Evolutionary conservation across 1,140 invertebrate genomes (phyloP), one percentile per base, ranked within the genome.

Genomic region (Macrosteles quadrilineatus): DNA sequence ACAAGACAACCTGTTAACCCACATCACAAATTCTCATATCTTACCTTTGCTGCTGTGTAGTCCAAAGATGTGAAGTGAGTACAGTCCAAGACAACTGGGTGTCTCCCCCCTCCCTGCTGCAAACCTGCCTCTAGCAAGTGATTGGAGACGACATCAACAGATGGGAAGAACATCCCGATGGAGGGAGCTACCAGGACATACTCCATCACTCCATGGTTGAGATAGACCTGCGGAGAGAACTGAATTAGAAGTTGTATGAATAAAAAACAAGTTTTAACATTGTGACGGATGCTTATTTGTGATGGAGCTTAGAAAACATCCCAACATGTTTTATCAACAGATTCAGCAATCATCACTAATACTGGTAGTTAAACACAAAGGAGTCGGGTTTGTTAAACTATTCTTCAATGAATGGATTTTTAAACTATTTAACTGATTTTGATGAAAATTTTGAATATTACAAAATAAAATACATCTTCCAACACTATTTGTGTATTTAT

Each of bases 101-200:
- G 4, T 62, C 14, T 19, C 36, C 73, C 69, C 21, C 32, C 25
- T 12, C 59, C 65, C 27, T 64, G 21, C 21, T 71, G 29, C 66
- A 55, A 78, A 3, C 27, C 83, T 50, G 82, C 77, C 66, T 83
- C 81, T 12, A 77, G 78, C 43, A 88, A 76, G 73, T 83, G 82
- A 1, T 79, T 73, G 1, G 83, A 79, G 1, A 91, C 59, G 57
- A 82, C 85, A 72, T 89, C 85, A 0, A 87, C 83, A 0, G 87
- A 85, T 0, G 89, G 87, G 76, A 88, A 91, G 73, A 84, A 86
- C 0, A 91, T 76, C 1, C 88, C 87, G 21, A 83, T 78, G n/a
- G 85, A 82, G 1, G 87, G 85, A 63, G 82, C 84, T 1, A 90
- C 76, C 19, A 87, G 76, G 2, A 88, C 71, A 73, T 87, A 87